Evolutionary conservation across 2,113 vertebrate genomes (phyloP).

Genomic region (Canis aureus): DNA sequence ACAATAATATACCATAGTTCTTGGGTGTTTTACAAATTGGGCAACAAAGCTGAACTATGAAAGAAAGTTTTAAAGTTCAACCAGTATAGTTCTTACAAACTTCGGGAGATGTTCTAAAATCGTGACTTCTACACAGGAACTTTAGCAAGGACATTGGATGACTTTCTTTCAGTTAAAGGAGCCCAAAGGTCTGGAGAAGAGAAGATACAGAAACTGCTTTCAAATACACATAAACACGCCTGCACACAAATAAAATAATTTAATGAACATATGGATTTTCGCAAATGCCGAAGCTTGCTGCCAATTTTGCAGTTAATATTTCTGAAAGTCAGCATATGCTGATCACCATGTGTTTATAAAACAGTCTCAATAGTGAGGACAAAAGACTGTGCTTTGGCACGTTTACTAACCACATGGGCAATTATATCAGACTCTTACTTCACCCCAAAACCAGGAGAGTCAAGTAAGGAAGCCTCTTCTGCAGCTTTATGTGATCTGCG

Average conservation of each 20-base stretch:
- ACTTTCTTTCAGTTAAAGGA: not conserved
- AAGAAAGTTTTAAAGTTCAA: not conserved
- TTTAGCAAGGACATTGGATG: conserved; percentile 24
- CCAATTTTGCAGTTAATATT: conserved; percentile 74
- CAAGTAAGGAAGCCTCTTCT: conserved; percentile 29
- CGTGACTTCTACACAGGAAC: not conserved
- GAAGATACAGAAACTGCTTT: conserved; percentile 46
- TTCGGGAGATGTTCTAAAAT: conserved; percentile 36
- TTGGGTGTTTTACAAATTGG: conserved; percentile 23
- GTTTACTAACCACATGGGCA: conserved; percentile 51
- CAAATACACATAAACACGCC: not conserved
- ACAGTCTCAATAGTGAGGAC: conserved; percentile 64
- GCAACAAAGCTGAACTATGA: not conserved
- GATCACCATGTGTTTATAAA: conserved; percentile 73
- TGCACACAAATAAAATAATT: conserved; percentile 61
- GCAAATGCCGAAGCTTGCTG: conserved; percentile 61
- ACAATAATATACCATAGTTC: not conserved
- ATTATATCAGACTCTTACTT: conserved; percentile 65
- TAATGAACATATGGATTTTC: conserved; percentile 70
- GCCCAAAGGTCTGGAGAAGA: not conserved
- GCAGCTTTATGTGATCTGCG: conserved; percentile 3
- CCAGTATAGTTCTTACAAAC: not conserved
- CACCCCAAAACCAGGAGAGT: not conserved
- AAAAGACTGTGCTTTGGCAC: conserved; percentile 62
- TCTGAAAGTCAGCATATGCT: conserved; percentile 70